phyloP scores from a whole-genome alignment of 2,888 invertebrate genomes.

The Galeruca laticollis region DNA sequence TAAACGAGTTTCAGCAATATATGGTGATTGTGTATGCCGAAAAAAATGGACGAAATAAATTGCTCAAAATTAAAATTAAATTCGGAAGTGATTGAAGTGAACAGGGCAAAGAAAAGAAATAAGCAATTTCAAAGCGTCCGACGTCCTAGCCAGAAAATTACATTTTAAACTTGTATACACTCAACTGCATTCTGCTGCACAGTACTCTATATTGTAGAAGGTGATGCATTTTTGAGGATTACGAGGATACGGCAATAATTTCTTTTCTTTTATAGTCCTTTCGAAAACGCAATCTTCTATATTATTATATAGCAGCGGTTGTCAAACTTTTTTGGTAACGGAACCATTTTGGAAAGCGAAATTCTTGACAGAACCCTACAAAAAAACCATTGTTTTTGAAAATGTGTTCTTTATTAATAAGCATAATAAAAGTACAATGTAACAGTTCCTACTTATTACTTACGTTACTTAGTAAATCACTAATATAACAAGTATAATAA shows the following conservation, averaged over 20 bases:
- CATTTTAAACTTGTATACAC: conserved; percentile 47
- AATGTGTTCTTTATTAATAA: no score
- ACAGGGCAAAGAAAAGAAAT: conserved; percentile 41
- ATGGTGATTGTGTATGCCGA: conserved; percentile 13
- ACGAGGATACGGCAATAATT: conserved; percentile 20
- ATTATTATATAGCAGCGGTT: no score
- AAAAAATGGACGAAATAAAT: conserved; percentile 40
- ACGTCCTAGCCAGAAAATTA: conserved; percentile 48
- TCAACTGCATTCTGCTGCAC: conserved; percentile 39
- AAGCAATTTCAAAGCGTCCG: conserved; percentile 46
- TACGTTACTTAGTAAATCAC: no score
- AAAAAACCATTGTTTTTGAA: no score
- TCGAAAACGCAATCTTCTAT: no score
- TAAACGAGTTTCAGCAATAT: conserved; percentile 31
- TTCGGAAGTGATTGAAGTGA: conserved; percentile 35
- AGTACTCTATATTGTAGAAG: conserved; percentile 36
- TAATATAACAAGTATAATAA: no score
- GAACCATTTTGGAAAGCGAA: no score
- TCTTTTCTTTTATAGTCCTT: not conserved
- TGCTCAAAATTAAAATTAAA: conserved; percentile 41
- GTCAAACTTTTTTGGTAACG: no score
- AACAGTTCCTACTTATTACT: no score
- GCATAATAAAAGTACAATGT: no score
- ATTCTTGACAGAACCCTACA: no score
- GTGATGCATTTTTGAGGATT: conserved; percentile 26